Conservation (phyloP, 2,888 invertebrate species). For the Leptopilina drosophilae region DNA sequence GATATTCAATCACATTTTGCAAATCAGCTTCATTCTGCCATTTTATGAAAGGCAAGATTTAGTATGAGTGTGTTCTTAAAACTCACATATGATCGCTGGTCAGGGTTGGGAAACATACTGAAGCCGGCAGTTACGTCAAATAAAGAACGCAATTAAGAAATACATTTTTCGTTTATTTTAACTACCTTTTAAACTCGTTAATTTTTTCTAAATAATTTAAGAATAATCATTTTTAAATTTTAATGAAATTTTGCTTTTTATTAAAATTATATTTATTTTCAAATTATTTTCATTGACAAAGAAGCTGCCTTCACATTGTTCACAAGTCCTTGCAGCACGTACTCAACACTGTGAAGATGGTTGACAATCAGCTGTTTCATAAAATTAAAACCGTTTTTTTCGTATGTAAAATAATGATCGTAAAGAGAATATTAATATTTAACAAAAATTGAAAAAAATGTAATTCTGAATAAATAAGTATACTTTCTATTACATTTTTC, state of each 20-base stretch:
- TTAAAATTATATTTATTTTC: background rate
- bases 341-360: background rate
- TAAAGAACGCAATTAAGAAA: background rate
- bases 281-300: background rate
- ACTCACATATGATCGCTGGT: background rate
- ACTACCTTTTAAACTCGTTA: background rate
- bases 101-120: background rate
- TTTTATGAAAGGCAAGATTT: slow-evolving; percentile 19
- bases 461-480: too few species aligned
- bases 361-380: background rate
- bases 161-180: background rate
- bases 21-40: slow-evolving; percentile 6
- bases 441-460: background rate
- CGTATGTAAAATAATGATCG: background rate
- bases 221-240: background rate
- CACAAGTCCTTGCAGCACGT: background rate
- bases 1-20: slow-evolving; percentile 2
- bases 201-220: background rate
- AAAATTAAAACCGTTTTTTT: background rate
- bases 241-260: background rate
- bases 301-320: background rate
- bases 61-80: slow-evolving; percentile 1
- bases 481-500: background rate
- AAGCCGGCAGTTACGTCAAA: background rate
- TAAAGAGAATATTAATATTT: background rate